Evolutionary conservation across 1,140 invertebrate genomes (phyloP).

Genomic region (Eubasilissa regina): DNA sequence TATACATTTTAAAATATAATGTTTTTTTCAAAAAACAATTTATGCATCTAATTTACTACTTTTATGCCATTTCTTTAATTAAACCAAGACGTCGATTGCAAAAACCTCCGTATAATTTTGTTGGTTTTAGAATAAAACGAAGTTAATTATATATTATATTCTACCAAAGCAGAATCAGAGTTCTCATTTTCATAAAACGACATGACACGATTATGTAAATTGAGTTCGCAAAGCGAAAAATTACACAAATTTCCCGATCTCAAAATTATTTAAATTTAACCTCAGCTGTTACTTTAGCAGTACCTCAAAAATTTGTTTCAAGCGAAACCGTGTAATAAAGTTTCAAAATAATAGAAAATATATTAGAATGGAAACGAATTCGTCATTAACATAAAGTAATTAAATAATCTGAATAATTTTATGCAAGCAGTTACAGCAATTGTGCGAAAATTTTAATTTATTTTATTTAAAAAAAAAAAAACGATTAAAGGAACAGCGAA

Average conservation of each 20-base stretch:
- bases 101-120: not conserved
- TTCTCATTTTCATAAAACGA: slow-evolving; percentile 45
- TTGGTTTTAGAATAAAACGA: slow-evolving; percentile 1
- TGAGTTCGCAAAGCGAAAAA: slow-evolving; percentile 53
- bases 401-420: not conserved
- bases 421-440: too few species aligned
- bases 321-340: slow-evolving; percentile 13
- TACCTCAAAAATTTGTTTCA: slow-evolving; percentile 21
- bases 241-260: slow-evolving; percentile 43
- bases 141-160: slow-evolving; percentile 22
- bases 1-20: too few species aligned
- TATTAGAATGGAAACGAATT: slow-evolving; percentile 22
- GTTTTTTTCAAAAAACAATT: too few species aligned
- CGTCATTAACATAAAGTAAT: slow-evolving; percentile 20
- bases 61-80: not conserved
- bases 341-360: slow-evolving; percentile 27
- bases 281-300: slow-evolving; percentile 27
- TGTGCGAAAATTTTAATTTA: not conserved
- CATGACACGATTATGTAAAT: slow-evolving; percentile 53
- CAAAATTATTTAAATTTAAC: slow-evolving; percentile 42
- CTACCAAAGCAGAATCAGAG: slow-evolving; percentile 30
- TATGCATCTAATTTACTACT: too few species aligned
- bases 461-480: not conserved
- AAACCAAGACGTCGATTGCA: not conserved
- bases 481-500: too few species aligned